phyloP scores from a whole-genome alignment of 1,140 invertebrate species.

The Liolophura sinensis region DNA sequence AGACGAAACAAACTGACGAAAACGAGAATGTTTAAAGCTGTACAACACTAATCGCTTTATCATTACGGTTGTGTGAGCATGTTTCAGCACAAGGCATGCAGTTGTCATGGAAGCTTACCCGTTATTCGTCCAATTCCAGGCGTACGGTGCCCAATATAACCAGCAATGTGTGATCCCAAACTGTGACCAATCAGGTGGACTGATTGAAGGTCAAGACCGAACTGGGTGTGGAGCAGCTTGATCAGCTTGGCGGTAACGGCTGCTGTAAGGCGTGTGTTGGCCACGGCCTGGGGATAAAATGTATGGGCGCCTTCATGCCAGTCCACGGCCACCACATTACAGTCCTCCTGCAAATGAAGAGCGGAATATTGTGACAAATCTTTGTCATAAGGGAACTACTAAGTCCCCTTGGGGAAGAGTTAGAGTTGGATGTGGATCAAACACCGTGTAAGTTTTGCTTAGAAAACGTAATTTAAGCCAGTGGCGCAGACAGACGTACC shows the following conservation, averaged over 20 bases:
- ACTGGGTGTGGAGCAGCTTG: slow-evolving; percentile 15
- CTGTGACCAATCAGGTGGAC: slow-evolving; percentile 87
- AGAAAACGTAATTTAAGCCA: too few species aligned
- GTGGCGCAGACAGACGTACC: too few species aligned
- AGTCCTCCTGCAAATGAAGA: slow-evolving; percentile 65
- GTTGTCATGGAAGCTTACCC: slow-evolving; percentile 30
- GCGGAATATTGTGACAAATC: too few species aligned
- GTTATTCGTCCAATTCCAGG: slow-evolving; percentile 78
- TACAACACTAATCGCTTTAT: too few species aligned
- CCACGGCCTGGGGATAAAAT: slow-evolving; percentile 88
- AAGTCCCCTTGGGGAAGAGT: too few species aligned
- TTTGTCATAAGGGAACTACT: too few species aligned
- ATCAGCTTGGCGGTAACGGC: slow-evolving; percentile 83
- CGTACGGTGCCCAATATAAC: slow-evolving; percentile 86
- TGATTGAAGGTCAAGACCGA: slow-evolving; percentile 17
- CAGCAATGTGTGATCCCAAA: slow-evolving; percentile 84
- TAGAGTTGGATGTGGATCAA: too few species aligned
- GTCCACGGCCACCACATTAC: slow-evolving; percentile 88
- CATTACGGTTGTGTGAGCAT: too few species aligned
- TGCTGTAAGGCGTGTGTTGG: slow-evolving; percentile 89
- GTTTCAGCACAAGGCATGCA: too few species aligned
- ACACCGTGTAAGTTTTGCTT: too few species aligned
- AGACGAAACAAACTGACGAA: too few species aligned
- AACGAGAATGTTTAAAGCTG: too few species aligned
- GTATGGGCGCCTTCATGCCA: slow-evolving; percentile 88